Percentiles rank a stretch among this genome's conserved stretches.
phyloP scores from a whole-genome alignment of 2,888 invertebrate genomes.

The Germaria angustata region DNA sequence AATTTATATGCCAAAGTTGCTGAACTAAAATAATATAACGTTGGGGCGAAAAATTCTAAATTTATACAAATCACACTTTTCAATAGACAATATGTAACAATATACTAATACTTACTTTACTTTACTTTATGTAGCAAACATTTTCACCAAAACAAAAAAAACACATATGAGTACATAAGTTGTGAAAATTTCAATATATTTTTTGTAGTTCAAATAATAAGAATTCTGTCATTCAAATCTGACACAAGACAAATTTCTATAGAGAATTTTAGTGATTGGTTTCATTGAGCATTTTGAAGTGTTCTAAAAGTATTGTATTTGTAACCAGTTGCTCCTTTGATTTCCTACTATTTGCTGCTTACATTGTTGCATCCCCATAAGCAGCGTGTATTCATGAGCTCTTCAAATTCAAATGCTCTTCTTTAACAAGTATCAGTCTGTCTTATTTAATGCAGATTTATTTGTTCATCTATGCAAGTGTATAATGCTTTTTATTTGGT shows the following conservation, averaged over 20 bases:
- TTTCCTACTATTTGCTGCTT: conserved; percentile 39
- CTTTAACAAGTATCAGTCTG: background rate
- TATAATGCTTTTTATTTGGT: conserved; percentile 23
- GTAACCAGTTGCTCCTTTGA: conserved; percentile 7
- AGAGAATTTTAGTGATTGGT: conserved; percentile 69
- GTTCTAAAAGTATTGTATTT: conserved; percentile 27
- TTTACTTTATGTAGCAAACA: no score
- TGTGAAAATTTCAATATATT: no score
- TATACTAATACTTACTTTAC: no score
- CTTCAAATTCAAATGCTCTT: conserved; percentile 38
- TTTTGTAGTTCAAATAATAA: no score
- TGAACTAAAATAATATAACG: no score
- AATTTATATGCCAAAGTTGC: no score
- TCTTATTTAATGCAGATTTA: background rate
- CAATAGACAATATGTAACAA: no score
- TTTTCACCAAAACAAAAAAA: no score
- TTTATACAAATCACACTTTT: no score
- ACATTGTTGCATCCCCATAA: conserved; percentile 37
- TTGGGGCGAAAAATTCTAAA: no score
- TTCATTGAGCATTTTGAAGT: conserved; percentile 45
- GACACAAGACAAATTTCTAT: conserved; percentile 77
- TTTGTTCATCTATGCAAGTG: background rate
- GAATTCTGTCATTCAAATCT: conserved; percentile 76
- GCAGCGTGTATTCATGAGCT: background rate
- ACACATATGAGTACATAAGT: no score